Percentiles rank a stretch among this genome's conserved stretches.
These are phyloP conservation scores for Calliopsis andreniformis DNA, from an alignment of 1,140 invertebrate species.

Conservation along the genomic window DNA sequence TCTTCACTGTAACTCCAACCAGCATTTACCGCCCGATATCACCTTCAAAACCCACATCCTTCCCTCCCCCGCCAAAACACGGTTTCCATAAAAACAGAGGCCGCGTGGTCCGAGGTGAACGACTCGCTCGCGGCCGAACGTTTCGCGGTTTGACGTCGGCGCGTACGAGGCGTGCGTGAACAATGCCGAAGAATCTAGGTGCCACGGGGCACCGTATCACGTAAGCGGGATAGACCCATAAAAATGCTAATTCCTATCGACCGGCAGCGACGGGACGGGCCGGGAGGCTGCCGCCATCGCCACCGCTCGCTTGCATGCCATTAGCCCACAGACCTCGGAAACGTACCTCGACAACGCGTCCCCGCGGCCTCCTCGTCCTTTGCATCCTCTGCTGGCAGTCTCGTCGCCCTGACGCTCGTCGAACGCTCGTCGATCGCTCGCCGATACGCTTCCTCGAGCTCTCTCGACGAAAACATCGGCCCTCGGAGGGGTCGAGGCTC, in stretches of 20 bases:
- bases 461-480: conserved; percentile 5
- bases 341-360: conserved; percentile 57
- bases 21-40: no score
- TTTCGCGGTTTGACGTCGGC: conserved; percentile 5
- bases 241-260: conserved; percentile 82
- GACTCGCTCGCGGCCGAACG: conserved; percentile 26
- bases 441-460: no score
- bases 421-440: not conserved
- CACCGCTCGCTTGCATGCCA: conserved; percentile 78
- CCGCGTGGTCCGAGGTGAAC: conserved; percentile 13
- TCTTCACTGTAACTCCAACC: no score
- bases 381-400: no score
- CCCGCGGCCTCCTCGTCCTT: not conserved
- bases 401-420: not conserved
- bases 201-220: conserved; percentile 68
- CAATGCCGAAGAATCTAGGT: conserved; percentile 73
- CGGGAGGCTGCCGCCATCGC: conserved; percentile 62
- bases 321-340: conserved; percentile 81
- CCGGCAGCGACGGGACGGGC: conserved; percentile 56
- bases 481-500: not conserved
- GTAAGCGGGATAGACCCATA: conserved; percentile 81
- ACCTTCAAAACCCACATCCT: no score
- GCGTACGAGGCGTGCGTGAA: conserved; percentile 64
- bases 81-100: not conserved
- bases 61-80: no score